Conservation (phyloP, 2,888 invertebrate species). For the Junonia oenone region DNA sequence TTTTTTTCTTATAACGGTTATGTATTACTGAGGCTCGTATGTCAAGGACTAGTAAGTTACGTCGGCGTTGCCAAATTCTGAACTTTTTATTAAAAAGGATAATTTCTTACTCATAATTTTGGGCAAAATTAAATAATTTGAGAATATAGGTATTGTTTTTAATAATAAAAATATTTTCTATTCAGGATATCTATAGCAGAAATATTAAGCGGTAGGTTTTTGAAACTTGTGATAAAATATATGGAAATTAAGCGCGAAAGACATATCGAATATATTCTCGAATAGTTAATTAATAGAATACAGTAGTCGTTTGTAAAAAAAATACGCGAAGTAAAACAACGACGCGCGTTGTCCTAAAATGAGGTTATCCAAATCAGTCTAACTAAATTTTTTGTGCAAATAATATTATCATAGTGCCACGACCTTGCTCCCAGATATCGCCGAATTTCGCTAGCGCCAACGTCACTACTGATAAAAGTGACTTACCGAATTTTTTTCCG, state of each 20-base stretch:
- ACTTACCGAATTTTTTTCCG: constrained; percentile 1
- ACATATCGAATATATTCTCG: background rate
- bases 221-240: background rate
- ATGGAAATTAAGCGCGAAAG: background rate
- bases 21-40: too few relatives aligned
- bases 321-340: constrained; percentile 5
- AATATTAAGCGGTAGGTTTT: background rate
- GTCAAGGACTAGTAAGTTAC: too few relatives aligned
- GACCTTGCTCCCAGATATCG: constrained; percentile 77
- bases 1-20: background rate
- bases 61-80: too few relatives aligned
- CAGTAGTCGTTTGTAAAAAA: constrained; percentile 1
- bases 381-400: constrained; percentile 72
- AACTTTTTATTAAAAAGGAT: too few relatives aligned
- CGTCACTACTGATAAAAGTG: constrained; percentile 54
- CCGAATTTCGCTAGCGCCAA: constrained; percentile 56
- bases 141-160: too few relatives aligned
- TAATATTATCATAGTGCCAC: constrained; percentile 69
- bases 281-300: background rate
- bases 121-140: too few relatives aligned
- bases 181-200: background rate
- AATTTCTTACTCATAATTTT: too few relatives aligned
- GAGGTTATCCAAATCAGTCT: constrained; percentile 75
- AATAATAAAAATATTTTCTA: too few relatives aligned
- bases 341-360: constrained; percentile 59